Conservation (phyloP, 2,113 vertebrate species). For the Aplodontia rufa region DNA sequence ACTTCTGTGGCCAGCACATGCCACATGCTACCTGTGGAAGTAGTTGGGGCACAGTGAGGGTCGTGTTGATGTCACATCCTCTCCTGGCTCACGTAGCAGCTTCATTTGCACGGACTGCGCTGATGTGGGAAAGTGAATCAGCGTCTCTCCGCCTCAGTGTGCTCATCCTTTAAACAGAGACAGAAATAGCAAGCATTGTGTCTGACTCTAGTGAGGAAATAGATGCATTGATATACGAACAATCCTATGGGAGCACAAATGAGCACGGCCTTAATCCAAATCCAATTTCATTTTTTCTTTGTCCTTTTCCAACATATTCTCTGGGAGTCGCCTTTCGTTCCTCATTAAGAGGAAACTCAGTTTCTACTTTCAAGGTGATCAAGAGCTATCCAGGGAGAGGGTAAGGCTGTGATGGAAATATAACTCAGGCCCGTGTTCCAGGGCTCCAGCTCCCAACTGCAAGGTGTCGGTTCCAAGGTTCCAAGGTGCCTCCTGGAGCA, state of each 20-base stretch:
- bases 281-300: not conserved
- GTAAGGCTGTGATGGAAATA: not conserved
- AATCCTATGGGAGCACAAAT: not conserved
- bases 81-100: not conserved
- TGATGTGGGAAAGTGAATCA: not conserved
- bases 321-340: not conserved
- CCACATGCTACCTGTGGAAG: accelerated
- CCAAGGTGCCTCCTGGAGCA: not conserved
- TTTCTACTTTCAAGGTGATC: not conserved
- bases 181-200: not conserved
- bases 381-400: not conserved
- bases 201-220: not conserved
- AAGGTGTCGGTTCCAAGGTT: not conserved
- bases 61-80: accelerated
- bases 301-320: not conserved
- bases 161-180: not conserved
- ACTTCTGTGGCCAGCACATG: accelerated
- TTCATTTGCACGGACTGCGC: accelerated
- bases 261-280: not conserved
- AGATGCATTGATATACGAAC: not conserved
- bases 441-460: not conserved
- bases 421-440: accelerated
- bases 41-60: accelerated
- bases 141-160: not conserved
- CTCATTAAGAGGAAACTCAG: not conserved